Conservation (phyloP, 1,140 invertebrate species). For the Drosophila pandora region DNA sequence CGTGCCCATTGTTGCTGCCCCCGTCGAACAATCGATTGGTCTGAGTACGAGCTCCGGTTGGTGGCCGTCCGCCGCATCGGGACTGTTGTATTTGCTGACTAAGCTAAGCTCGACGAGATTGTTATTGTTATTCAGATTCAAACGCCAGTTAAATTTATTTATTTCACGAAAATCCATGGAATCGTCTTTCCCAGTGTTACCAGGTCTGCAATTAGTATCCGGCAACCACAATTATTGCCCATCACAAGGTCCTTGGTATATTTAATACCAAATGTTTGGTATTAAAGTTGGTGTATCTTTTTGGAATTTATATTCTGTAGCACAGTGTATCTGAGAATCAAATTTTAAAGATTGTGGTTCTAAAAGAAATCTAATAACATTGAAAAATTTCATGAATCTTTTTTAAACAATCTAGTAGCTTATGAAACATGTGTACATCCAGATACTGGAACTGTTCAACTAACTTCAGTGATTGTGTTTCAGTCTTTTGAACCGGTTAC, state of each 20-base stretch:
- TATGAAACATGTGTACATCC: too few species aligned
- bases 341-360: not conserved
- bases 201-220: not conserved
- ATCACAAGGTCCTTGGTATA: not conserved
- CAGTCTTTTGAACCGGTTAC: not conserved
- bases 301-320: not conserved
- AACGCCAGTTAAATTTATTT: constrained; percentile 71
- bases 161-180: constrained; percentile 67
- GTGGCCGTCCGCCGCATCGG: constrained; percentile 49
- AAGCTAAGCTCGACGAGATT: constrained; percentile 54
- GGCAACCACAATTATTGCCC: not conserved
- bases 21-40: constrained; percentile 29
- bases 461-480: not conserved
- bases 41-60: constrained; percentile 24
- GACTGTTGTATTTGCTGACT: constrained; percentile 38
- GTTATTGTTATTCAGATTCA: constrained; percentile 69
- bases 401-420: too few species aligned
- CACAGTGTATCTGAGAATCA: not conserved
- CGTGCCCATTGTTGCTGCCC: constrained; percentile 58
- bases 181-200: not conserved
- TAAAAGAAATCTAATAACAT: too few species aligned
- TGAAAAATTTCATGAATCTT: not conserved
- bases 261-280: not conserved
- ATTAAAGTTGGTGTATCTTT: too few species aligned
- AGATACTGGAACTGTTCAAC: too few species aligned